Conservation (phyloP, 2,888 invertebrate genomes). For the Gnatocerus cornutus region DNA sequence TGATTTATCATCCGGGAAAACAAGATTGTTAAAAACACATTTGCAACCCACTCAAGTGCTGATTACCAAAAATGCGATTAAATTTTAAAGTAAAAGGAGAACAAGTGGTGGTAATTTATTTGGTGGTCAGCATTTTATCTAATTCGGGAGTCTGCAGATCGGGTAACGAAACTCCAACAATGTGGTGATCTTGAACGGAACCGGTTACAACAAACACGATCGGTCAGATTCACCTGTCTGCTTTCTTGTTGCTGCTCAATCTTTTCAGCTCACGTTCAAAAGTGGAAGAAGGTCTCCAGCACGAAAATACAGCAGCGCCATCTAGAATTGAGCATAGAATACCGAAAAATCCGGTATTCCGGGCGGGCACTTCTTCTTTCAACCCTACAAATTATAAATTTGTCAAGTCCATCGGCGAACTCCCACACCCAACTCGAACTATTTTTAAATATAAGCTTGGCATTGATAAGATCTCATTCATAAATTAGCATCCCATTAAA, state of each 20-base stretch:
- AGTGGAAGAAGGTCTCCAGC: background rate
- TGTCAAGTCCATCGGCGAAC: slow-evolving; percentile 26
- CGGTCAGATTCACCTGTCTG: slow-evolving; percentile 49
- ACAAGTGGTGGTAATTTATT: slow-evolving; percentile 40
- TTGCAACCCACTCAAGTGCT: slow-evolving; percentile 25
- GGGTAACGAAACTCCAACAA: slow-evolving; percentile 43
- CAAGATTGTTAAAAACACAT: slow-evolving; percentile 30
- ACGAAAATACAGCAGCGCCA: slow-evolving; percentile 7
- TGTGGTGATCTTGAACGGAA: slow-evolving; percentile 44
- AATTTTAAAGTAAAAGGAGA: slow-evolving; percentile 14
- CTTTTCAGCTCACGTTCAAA: slow-evolving; percentile 32
- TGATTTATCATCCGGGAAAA: slow-evolving; percentile 19
- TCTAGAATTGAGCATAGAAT: no score
- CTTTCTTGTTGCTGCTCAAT: slow-evolving; percentile 45
- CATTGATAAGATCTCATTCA: slow-evolving; percentile 34
- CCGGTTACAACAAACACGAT: slow-evolving; percentile 45
- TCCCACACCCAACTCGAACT: slow-evolving; percentile 18
- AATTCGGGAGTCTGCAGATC: slow-evolving; percentile 43
- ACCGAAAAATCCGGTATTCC: no score
- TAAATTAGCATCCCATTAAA: slow-evolving; percentile 41
- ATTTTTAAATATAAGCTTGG: slow-evolving; percentile 16
- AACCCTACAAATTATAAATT: slow-evolving; percentile 34
- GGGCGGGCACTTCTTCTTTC: background rate
- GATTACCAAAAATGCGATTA: slow-evolving; percentile 38
- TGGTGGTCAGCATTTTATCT: slow-evolving; percentile 42